phyloP scores from a whole-genome alignment of 2,113 vertebrate species.

The Aldabrachelys gigantea region DNA sequence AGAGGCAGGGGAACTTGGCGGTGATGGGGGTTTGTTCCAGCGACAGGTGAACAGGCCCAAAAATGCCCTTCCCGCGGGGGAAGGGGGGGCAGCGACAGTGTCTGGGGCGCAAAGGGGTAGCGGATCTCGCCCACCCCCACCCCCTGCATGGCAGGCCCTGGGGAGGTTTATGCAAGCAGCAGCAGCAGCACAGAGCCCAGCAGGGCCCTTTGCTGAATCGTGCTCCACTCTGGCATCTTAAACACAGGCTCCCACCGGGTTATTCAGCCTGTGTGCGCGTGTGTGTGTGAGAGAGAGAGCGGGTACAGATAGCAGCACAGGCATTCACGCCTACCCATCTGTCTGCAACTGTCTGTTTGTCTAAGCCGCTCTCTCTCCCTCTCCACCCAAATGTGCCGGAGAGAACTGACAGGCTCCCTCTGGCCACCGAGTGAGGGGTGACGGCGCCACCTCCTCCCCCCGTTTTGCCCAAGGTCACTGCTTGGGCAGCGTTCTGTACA shows the following conservation, averaged over 20 bases:
- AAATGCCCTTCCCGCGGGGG: background rate
- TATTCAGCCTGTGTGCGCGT: background rate
- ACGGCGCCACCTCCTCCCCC: background rate
- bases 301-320: background rate
- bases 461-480: rapidly evolving
- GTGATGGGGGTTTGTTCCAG: background rate
- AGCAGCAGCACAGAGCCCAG: background rate
- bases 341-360: background rate
- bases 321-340: background rate
- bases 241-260: background rate
- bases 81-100: background rate
- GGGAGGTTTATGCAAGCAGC: background rate
- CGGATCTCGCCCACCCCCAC: background rate
- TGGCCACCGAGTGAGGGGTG: background rate
- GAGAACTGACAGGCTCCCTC: background rate
- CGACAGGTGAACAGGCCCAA: background rate
- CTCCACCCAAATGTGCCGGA: background rate
- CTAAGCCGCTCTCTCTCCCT: too few species aligned
- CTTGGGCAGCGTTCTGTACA: background rate
- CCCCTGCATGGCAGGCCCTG: background rate
- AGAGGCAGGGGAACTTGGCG: background rate
- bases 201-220: background rate
- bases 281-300: background rate
- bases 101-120: background rate
- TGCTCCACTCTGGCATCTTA: background rate